Evolutionary conservation across 2,797 vertebrate species (phyloP).

Genomic region (Eupleurogrammus muticus): DNA sequence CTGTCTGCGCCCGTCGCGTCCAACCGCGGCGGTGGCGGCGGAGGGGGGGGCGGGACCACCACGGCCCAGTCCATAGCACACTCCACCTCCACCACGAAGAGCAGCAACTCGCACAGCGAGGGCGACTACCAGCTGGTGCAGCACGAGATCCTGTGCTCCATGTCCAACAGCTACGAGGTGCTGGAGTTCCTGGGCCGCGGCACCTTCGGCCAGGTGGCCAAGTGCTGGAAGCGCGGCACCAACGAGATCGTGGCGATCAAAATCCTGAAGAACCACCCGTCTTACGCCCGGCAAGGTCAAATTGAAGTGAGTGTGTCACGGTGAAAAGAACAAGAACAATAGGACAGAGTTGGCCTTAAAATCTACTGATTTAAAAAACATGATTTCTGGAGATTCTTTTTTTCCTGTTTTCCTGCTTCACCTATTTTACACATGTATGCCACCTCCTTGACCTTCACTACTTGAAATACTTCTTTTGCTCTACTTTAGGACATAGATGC

Average conservation of each 20-base stretch:
- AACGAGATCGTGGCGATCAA: slow-evolving; percentile 99
- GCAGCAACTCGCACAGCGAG: slow-evolving; percentile 95
- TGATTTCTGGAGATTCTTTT: no score
- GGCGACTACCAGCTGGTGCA: slow-evolving; percentile 99
- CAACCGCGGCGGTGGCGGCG: slow-evolving; percentile 80
- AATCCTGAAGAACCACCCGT: slow-evolving; percentile 98
- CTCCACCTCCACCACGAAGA: slow-evolving; percentile 92
- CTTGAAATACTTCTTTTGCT: no score
- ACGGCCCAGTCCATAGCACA: slow-evolving; percentile 91
- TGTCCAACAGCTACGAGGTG: slow-evolving; percentile 98
- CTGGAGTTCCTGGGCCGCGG: slow-evolving; percentile 97
- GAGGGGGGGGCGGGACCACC: slow-evolving; percentile 88
- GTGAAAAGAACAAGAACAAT: not conserved
- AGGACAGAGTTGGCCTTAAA: no score
- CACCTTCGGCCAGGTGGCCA: slow-evolving; percentile 97
- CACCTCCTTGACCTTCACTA: no score
- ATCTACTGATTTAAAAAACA: no score
- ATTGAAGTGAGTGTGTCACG: slow-evolving; percentile 88
- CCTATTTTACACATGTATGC: no score
- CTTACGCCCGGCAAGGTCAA: slow-evolving; percentile 97
- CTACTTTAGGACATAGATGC: no score
- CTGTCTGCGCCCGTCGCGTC: slow-evolving; percentile 96
- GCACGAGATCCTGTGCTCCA: slow-evolving; percentile 97
- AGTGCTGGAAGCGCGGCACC: slow-evolving; percentile 98
- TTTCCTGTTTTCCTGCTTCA: no score